phyloP scores from a whole-genome alignment of 2,888 invertebrate genomes.

The Palloptera scutellata region DNA sequence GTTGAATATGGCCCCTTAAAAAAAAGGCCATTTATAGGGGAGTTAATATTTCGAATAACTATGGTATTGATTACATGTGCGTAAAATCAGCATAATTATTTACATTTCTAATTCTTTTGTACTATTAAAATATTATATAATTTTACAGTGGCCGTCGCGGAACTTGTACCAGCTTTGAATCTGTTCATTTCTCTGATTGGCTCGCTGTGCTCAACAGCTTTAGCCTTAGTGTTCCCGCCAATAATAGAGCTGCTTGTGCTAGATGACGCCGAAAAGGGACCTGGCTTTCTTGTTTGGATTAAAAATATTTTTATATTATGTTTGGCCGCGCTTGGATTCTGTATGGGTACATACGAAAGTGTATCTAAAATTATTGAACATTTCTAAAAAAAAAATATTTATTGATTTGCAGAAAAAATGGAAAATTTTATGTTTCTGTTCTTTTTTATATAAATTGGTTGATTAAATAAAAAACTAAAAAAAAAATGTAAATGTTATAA shows the following conservation, averaged over 20 bases:
- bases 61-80: constrained; percentile 86
- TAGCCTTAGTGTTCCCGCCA: constrained; percentile 89
- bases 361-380: constrained; percentile 63
- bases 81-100: constrained; percentile 64
- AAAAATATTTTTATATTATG: constrained; percentile 74
- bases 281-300: constrained; percentile 63
- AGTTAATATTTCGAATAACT: constrained; percentile 74
- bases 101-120: constrained; percentile 6
- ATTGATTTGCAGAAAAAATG: no score
- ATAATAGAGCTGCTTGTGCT: constrained; percentile 80
- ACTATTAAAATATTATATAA: constrained; percentile 26
- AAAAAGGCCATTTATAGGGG: constrained; percentile 69
- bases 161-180: constrained; percentile 83
- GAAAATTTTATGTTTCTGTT: no score
- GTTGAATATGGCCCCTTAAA: constrained; percentile 67
- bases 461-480: no score
- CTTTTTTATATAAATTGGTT: no score
- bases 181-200: constrained; percentile 92
- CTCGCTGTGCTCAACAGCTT: constrained; percentile 85
- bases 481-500: no score
- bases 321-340: constrained; percentile 75
- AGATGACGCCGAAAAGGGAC: constrained; percentile 67
- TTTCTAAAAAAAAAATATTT: constrained; percentile 33
- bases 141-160: constrained; percentile 81
- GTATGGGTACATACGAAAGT: constrained; percentile 80